Evolutionary conservation across 2,888 invertebrate species (phyloP).

Genomic region (Dolichopus griseipennis): DNA sequence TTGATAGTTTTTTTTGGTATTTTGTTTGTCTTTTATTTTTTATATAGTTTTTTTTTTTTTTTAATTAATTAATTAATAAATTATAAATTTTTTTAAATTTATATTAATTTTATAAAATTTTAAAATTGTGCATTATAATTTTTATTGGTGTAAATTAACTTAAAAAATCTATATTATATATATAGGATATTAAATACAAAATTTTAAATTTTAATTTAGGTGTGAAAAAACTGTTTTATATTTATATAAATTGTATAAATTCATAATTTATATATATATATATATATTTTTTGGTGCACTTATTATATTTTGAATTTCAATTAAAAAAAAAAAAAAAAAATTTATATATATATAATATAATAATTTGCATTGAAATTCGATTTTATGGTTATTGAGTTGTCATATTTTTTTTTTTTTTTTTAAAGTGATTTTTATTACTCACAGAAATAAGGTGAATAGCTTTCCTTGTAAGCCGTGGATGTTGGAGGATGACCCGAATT

Average conservation of each 20-base stretch:
- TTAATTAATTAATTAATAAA: neutral
- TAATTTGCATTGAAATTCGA: neutral
- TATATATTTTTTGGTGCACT: neutral
- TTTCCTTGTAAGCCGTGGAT: conserved; percentile 46
- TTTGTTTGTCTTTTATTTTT: too few species aligned
- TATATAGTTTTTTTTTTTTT: too few species aligned
- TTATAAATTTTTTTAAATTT: neutral
- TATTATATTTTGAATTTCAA: neutral
- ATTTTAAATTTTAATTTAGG: neutral
- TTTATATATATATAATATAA: neutral
- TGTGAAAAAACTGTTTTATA: neutral
- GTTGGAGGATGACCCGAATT: conserved; percentile 46
- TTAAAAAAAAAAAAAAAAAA: neutral
- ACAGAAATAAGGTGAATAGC: conserved; percentile 48
- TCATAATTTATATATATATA: too few species aligned
- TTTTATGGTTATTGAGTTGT: neutral
- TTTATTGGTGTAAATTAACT: neutral
- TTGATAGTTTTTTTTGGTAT: too few species aligned
- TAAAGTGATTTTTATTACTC: conserved; percentile 36
- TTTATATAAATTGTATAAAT: neutral
- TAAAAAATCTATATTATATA: neutral
- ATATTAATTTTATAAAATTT: neutral
- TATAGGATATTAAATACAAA: neutral
- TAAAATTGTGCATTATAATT: neutral
- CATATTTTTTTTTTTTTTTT: neutral